A percentile compares a stretch with the other conserved stretches of the same genome.
Conservation (phyloP, 2,113 vertebrate species). For the Lophius piscatorius region DNA sequence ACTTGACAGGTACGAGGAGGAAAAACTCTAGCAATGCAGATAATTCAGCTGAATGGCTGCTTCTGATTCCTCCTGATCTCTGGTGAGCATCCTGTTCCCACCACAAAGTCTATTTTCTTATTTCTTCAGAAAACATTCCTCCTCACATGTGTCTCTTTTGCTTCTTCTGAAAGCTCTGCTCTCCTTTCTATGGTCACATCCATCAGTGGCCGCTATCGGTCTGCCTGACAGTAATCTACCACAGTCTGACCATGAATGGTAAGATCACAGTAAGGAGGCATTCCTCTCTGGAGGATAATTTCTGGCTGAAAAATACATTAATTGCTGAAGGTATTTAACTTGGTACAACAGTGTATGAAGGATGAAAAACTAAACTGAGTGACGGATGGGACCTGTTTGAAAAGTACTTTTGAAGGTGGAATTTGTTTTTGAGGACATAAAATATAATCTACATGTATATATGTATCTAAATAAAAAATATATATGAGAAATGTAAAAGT, state of each 20-base stretch:
- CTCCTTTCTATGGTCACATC: conserved; percentile 46
- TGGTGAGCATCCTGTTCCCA: not conserved
- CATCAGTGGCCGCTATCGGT: conserved; percentile 7
- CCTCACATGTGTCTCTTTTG: not conserved
- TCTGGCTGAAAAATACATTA: not conserved
- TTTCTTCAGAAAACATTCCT: not conserved
- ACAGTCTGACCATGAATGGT: conserved; percentile 38
- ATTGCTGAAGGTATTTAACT: too few relatives aligned
- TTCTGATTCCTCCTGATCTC: conserved; percentile 14
- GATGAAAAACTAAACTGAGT: too few relatives aligned
- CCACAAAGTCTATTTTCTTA: conserved; percentile 6
- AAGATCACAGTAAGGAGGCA: not conserved
- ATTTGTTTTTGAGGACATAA: too few relatives aligned
- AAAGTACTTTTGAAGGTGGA: too few relatives aligned
- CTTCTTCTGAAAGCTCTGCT: not conserved
- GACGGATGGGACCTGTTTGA: too few relatives aligned
- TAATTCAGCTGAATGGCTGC: not conserved
- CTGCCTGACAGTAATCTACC: not conserved
- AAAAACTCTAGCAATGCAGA: conserved; percentile 3
- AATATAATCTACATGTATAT: too few relatives aligned
- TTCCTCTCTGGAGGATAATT: not conserved
- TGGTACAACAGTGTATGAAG: too few relatives aligned
- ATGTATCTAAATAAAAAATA: too few relatives aligned
- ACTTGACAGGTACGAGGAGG: conserved; percentile 15
- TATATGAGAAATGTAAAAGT: too few relatives aligned